Evolutionary conservation across 2,797 vertebrate genomes (phyloP), one percentile per base, ranked within the genome.

Genomic region (Sebastes minor): DNA sequence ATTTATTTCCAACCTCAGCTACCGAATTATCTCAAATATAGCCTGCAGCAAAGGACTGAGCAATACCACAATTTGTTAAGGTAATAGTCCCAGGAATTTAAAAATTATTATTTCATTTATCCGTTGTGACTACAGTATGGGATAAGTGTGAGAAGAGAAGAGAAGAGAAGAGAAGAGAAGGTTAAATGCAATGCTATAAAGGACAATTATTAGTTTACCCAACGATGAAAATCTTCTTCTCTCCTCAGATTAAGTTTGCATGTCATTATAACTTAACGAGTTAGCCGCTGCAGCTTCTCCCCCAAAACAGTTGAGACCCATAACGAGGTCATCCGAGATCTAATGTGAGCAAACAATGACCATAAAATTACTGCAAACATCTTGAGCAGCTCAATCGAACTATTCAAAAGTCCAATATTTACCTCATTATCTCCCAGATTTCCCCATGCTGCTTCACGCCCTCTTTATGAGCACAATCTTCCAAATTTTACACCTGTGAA

Each of bases 331-430:
- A 83, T 90, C 79, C 78, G 30, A 84, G 69, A 82, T 83, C 49
- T 68, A 85, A 81, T 81, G 76, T 74, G 81, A 74, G 90, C 87
- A 93, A 93, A 94, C 84, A 90, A 80, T 85, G 85, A 67, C 65
- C 67, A 59, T 78, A 75, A 87, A 91, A 91, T 88, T 59, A 86
- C 71, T 86, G 83, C 91, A 92, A 90, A 92, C 84, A 92, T 86
- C 83, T 74, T 70, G 68, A 74, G 82, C 85, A 75, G 87, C 66
- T 79, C 72, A 90, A 79, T 88, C 68, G 35, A 81, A 81, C 81
- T 76, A 74, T 81, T 92, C 72, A 72, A 74, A 86, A 86, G 80
- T 88, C 80, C 74, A 93, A 93, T 93, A 93, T 93, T 94, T 91
- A 88, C 81, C 81, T 90, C 76, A 91, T 93, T 91, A 91, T 89